Evolutionary conservation across 2,113 vertebrate species (phyloP), one percentile per base, ranked within the genome.

Genomic region (Meles meles): DNA sequence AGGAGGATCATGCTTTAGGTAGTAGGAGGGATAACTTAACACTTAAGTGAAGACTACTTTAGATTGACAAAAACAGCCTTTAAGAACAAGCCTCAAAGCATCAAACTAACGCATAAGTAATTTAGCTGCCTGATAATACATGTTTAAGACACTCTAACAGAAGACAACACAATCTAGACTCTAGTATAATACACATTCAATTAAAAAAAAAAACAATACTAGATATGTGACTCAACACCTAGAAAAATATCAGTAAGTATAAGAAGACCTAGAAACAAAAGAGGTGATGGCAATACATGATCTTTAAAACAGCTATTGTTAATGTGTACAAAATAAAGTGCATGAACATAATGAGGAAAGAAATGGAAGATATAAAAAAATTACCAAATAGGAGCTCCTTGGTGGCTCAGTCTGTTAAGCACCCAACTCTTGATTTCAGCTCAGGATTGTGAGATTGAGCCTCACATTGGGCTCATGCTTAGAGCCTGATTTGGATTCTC

Each of bases 101-200:
- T 80, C 79, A 96, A 44, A 88, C 25, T 92, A 65, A 92, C 23
- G 11, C 37, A 76, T 52, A 79, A 84, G 57, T 93, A 93, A 96
- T 42, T 85, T 61, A 71, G 21, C 21, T 96, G 49, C 39, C 71
- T 85, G 6, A 83, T 39, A 71, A 69, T 31, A 74, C 65, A 81
- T 18, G 17, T 82, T 82, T n/a, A 52, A 61, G 42, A 81, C 42
- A 95, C 10, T 74, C 84, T 23, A 85, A 77, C 14, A 83, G 71
- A 79, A 90, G 39, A 81, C 49, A 96, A 79, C 9, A 71, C 84
- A 80, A 94, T 80, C 23, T 13, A 89, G 79, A 85, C 14, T 42
- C 55, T 14, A 85, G 49, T 14, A 39, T 65, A 85, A 59, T 84
- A 47, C 11, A n/a, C 31, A 94, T 79, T 10, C 77, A 85, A 86